Conservation (phyloP, 2,888 invertebrate genomes). For the Apodemia duryi region DNA sequence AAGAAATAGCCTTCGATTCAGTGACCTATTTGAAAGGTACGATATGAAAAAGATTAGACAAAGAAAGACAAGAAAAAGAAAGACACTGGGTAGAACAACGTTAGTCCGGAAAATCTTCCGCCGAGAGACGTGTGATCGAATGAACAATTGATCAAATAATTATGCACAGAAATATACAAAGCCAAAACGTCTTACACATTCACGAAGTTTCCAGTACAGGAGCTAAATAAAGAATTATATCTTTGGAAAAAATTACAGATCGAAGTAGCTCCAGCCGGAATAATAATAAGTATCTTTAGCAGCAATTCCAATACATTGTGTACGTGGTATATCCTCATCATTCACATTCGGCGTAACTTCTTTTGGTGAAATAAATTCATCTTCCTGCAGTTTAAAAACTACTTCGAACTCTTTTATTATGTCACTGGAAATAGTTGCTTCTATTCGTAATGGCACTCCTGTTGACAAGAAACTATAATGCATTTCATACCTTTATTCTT, state of each 20-base stretch:
- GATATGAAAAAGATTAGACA: no score
- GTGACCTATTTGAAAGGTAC: no score
- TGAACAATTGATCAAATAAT: no score
- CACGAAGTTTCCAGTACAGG: no score
- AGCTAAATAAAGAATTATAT: no score
- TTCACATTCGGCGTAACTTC: background rate
- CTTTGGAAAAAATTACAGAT: background rate
- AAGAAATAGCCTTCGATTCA: no score
- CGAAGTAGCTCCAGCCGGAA: constrained; percentile 1
- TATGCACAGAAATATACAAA: no score
- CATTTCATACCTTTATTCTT: background rate
- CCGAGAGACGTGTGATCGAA: no score
- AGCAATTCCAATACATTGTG: background rate
- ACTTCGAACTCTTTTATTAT: constrained; percentile 10
- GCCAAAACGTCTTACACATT: no score
- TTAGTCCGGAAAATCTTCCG: no score
- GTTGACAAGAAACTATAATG: constrained; percentile 3
- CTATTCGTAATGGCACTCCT: background rate
- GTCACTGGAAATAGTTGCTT: constrained; percentile 7
- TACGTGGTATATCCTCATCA: background rate
- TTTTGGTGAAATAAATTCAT: background rate
- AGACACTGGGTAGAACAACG: no score
- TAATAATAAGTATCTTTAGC: background rate
- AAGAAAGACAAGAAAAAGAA: no score
- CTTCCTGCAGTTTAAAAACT: constrained; percentile 1